These are phyloP conservation scores for Athalia rosae DNA, from an alignment of 2,888 invertebrate species.

Conservation along the genomic window DNA sequence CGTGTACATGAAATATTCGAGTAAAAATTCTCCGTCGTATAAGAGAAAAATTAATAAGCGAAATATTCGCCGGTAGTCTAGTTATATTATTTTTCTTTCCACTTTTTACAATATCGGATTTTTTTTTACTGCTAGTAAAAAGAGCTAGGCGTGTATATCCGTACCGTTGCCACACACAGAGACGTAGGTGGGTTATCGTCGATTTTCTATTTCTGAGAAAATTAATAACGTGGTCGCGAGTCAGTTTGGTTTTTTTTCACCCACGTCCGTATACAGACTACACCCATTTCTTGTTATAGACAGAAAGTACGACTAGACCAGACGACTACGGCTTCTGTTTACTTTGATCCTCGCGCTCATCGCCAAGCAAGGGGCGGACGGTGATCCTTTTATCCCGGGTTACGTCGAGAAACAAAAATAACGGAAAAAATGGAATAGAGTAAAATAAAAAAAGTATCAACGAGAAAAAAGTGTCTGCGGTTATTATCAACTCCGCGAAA, in stretches of 20 bases:
- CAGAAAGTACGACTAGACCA: not conserved
- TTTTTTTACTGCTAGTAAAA: not conserved
- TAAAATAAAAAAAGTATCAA: not conserved
- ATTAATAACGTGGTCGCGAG: constrained; percentile 33
- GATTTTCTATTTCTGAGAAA: constrained; percentile 38
- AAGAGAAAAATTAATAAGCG: constrained; percentile 67
- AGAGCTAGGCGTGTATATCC: not conserved
- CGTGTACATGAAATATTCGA: constrained; percentile 28
- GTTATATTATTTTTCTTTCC: not conserved
- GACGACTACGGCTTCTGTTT: not conserved
- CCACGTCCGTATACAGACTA: not conserved
- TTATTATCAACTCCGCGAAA: not conserved
- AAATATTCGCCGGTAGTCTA: constrained; percentile 61
- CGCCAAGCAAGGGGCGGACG: not conserved
- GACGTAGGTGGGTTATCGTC: not conserved
- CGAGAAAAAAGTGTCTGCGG: not conserved
- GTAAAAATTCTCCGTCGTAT: constrained; percentile 19
- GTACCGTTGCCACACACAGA: constrained; percentile 27
- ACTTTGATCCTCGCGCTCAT: constrained; percentile 5
- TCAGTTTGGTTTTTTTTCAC: constrained; percentile 23
- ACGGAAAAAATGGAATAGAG: not conserved
- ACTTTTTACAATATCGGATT: constrained; percentile 12
- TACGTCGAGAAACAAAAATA: not conserved
- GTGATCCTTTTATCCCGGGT: not conserved
- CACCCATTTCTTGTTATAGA: not conserved